phyloP scores from a whole-genome alignment of 2,888 invertebrate genomes.

The Cyrtodaria siliqua region DNA sequence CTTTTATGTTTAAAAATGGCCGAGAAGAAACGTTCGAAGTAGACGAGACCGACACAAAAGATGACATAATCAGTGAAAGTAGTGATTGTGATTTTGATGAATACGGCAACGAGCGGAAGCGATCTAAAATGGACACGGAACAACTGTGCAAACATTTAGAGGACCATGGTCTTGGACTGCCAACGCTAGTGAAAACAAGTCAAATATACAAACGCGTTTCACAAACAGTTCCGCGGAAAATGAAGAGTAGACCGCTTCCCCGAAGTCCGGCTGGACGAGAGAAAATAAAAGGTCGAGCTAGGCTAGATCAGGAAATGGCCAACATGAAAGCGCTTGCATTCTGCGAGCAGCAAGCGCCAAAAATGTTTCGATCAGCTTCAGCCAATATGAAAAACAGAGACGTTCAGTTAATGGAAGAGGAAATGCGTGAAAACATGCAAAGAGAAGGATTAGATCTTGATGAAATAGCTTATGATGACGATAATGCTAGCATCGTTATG shows the following conservation, averaged over 20 bases:
- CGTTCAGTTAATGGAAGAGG: constrained; percentile 75
- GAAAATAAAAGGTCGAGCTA: constrained; percentile 76
- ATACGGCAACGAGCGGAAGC: constrained; percentile 36
- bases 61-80: constrained; percentile 31
- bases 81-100: constrained; percentile 46
- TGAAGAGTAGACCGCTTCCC: constrained; percentile 63
- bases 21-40: background rate
- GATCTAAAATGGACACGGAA: constrained; percentile 63
- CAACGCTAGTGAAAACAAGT: constrained; percentile 55
- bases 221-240: constrained; percentile 56
- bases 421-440: constrained; percentile 68
- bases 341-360: constrained; percentile 73
- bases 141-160: constrained; percentile 67
- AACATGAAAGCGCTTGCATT: constrained; percentile 76
- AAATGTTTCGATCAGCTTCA: constrained; percentile 73
- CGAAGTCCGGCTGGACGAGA: constrained; percentile 73
- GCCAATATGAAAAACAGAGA: constrained; percentile 73
- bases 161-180: constrained; percentile 64
- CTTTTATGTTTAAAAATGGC: constrained; percentile 27
- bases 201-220: constrained; percentile 48
- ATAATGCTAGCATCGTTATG: constrained; percentile 59
- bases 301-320: constrained; percentile 78
- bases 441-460: constrained; percentile 53
- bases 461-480: constrained; percentile 45
- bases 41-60: background rate